Base-by-base conservation (phyloP, 1,140 invertebrate genomes). In the Macrobrachium nipponense region DNA sequence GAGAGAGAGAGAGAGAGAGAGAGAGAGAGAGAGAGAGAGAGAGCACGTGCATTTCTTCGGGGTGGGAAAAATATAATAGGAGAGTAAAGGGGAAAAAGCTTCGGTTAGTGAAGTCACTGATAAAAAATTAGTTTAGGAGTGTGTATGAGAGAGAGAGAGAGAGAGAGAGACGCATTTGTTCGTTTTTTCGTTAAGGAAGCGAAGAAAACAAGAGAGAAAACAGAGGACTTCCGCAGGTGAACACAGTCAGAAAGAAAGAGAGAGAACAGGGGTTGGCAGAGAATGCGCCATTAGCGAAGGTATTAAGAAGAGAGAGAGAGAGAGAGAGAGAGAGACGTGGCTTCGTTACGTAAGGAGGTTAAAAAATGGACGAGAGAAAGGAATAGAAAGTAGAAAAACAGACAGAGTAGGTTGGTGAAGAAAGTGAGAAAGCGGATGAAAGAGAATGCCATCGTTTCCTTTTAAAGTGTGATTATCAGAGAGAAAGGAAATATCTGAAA, bases 101-200 rank as follows among this genome's bases (percentile, higher is more conserved):
- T n/a, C n/a, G n/a, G n/a, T n/a, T n/a, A n/a, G n/a, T n/a, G n/a
- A n/a, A n/a, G n/a, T n/a, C n/a, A n/a, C n/a, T n/a, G n/a, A n/a
- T n/a, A n/a, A n/a, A n/a, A n/a, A n/a, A n/a, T n/a, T n/a, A n/a
- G n/a, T n/a, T n/a, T n/a, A n/a, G n/a, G n/a, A n/a, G n/a, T n/a
- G n/a, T n/a, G n/a, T n/a, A n/a, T n/a, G 68, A 72, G 68, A 72
- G 68, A 18, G 20, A 36, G 20, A 20, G 68, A 72, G 68, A 72
- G 68, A 20, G 20, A 36, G 68, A 20, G 68, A 12, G 36, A 72
- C n/a, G n/a, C n/a, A n/a, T n/a, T n/a, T n/a, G 7, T 23, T 4
- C 14, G 20, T 23, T 14, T 3, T 2, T n/a, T 17, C 14, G 36
- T 14, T 0, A 72, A 20, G 36, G 20, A 20, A 72, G 27, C 5